Conservation (phyloP, 2,888 invertebrate species). For the Mycalesis mineus region DNA sequence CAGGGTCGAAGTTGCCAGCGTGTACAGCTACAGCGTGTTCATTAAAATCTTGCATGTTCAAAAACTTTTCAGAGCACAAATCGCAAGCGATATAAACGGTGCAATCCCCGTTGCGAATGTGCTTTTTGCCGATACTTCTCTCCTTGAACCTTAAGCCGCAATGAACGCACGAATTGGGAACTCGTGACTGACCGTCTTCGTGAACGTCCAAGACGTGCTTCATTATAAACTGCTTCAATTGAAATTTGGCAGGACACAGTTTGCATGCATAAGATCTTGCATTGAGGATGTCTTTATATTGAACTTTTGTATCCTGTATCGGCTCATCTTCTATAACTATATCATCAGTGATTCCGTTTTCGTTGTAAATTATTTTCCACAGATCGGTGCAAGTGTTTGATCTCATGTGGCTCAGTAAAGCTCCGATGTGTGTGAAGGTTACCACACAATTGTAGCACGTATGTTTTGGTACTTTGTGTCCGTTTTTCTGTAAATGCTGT, state of each 20-base stretch:
- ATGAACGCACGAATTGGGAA: conserved; percentile 65
- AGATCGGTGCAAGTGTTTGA: conserved; percentile 69
- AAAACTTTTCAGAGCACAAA: conserved; percentile 66
- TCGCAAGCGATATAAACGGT: conserved; percentile 78
- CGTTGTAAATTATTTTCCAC: conserved; percentile 73
- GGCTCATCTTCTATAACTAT: conserved; percentile 65
- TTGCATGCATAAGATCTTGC: conserved; percentile 73
- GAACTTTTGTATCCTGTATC: conserved; percentile 53
- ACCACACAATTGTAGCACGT: conserved; percentile 81
- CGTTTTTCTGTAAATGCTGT: conserved; percentile 75
- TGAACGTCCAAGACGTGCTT: conserved; percentile 72
- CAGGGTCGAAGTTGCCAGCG: conserved; percentile 65
- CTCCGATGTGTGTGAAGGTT: conserved; percentile 75
- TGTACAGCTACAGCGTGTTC: conserved; percentile 68
- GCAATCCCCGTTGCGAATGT: conserved; percentile 75
- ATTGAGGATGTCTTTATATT: conserved; percentile 72
- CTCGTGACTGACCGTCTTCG: conserved; percentile 68
- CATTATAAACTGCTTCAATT: conserved; percentile 74
- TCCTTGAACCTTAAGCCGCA: conserved; percentile 69
- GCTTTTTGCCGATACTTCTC: conserved; percentile 65
- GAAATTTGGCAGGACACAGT: conserved; percentile 72
- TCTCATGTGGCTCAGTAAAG: conserved; percentile 73
- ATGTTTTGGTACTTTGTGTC: conserved; percentile 78
- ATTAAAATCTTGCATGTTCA: conserved; percentile 68
- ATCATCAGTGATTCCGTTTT: conserved; percentile 70